Conservation (phyloP, 2,113 vertebrate species). For the Bos javanicus region DNA sequence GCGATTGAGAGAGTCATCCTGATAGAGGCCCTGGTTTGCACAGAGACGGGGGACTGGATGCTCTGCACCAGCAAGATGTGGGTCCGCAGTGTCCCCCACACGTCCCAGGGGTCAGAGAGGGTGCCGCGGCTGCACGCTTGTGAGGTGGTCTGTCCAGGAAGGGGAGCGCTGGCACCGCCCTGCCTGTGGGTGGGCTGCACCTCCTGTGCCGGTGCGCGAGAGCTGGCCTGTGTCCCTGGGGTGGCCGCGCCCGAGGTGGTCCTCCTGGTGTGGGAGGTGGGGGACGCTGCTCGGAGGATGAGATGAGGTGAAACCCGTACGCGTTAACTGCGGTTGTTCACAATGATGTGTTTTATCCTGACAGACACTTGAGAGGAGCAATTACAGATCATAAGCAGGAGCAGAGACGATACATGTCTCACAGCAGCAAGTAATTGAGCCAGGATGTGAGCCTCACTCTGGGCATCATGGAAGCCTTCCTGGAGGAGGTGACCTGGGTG, state of each 20-base stretch:
- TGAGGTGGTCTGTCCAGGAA: neutral
- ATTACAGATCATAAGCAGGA: neutral
- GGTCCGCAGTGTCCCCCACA: rapidly evolving
- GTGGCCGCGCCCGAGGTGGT: neutral
- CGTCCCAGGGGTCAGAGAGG: rapidly evolving
- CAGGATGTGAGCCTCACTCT: too few species aligned
- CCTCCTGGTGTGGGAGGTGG: neutral
- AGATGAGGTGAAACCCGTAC: rapidly evolving
- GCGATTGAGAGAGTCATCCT: neutral
- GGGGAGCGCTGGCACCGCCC: neutral
- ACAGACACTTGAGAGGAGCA: neutral
- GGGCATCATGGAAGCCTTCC: rapidly evolving
- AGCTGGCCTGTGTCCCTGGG: neutral
- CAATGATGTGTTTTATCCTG: too few species aligned
- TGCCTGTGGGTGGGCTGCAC: rapidly evolving
- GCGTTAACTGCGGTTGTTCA: rapidly evolving
- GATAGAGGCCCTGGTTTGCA: neutral
- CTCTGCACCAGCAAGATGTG: neutral
- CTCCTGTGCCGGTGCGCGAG: rapidly evolving
- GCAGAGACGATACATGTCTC: rapidly evolving
- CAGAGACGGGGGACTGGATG: neutral
- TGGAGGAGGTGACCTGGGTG: neutral
- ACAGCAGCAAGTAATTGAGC: neutral
- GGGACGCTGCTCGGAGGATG: neutral
- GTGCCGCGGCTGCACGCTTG: rapidly evolving